Percentiles rank a stretch among this genome's conserved stretches.
phyloP scores from a whole-genome alignment of 2,113 vertebrate genomes.

The Ophthalmolycus amberensis region DNA sequence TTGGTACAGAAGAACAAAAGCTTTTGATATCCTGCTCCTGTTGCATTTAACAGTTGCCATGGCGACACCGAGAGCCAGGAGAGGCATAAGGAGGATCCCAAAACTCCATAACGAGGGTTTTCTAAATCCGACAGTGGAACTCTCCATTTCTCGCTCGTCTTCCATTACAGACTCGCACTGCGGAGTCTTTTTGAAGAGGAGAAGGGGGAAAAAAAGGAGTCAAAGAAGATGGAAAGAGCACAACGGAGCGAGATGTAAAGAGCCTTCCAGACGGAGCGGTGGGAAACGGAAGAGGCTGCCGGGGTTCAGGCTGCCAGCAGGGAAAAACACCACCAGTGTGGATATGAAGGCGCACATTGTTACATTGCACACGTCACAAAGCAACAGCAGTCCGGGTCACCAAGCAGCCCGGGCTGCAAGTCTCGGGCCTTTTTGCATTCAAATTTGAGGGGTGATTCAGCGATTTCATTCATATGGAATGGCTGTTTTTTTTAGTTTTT shows the following conservation, averaged over 20 bases:
- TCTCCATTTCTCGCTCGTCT: constrained; percentile 41
- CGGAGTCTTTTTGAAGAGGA: constrained; percentile 34
- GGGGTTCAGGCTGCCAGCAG: constrained; percentile 70
- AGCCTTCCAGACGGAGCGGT: constrained; percentile 65
- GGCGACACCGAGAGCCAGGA: constrained; percentile 54
- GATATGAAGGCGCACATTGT: constrained; percentile 56
- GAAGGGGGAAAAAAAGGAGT: neutral
- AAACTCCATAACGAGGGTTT: constrained; percentile 63
- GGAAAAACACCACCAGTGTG: constrained; percentile 57
- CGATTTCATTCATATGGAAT: neutral
- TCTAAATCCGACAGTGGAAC: constrained; percentile 58
- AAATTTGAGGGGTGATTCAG: constrained; percentile 14
- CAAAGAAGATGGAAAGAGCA: constrained; percentile 29
- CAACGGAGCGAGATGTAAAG: constrained; percentile 38
- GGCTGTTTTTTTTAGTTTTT: neutral
- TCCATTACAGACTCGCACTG: constrained; percentile 30
- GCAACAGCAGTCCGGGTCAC: constrained; percentile 45
- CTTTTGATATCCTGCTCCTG: constrained; percentile 64
- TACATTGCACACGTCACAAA: constrained; percentile 34
- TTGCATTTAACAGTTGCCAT: constrained; percentile 73
- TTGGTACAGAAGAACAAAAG: constrained; percentile 63
- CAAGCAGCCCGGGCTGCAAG: constrained; percentile 21
- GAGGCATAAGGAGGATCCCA: constrained; percentile 63
- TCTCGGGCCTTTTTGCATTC: constrained; percentile 14
- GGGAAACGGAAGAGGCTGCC: constrained; percentile 61